Conservation (phyloP, 2,888 invertebrate genomes). For the Eledone cirrhosa region DNA sequence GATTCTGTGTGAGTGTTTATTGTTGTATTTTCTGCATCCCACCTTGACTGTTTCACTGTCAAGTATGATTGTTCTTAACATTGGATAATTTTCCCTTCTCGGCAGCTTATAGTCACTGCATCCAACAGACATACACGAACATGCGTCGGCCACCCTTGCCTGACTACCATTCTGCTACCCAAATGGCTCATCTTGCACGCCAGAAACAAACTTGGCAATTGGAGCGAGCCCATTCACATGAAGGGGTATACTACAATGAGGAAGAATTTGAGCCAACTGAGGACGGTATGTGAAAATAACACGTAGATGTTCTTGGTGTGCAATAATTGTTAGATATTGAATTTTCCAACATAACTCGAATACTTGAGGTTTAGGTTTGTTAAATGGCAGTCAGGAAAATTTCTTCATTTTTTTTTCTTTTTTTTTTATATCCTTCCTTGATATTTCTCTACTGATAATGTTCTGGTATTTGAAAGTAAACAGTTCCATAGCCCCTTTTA, state of each 20-base stretch:
- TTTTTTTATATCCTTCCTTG: not conserved
- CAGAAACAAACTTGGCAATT: slow-evolving; percentile 75
- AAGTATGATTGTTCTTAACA: slow-evolving; percentile 21
- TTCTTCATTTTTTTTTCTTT: not conserved
- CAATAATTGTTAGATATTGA: too few species aligned
- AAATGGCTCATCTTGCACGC: slow-evolving; percentile 76
- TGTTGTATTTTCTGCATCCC: not conserved
- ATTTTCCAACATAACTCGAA: too few species aligned
- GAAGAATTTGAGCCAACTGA: slow-evolving; percentile 29
- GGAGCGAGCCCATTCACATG: slow-evolving; percentile 85
- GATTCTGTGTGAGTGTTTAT: not conserved
- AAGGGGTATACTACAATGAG: slow-evolving; percentile 73
- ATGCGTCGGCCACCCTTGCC: slow-evolving; percentile 75
- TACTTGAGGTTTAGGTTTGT: not conserved
- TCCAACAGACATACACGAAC: slow-evolving; percentile 52
- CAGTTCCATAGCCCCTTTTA: too few species aligned
- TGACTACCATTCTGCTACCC: slow-evolving; percentile 85
- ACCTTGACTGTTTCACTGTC: not conserved
- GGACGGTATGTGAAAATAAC: slow-evolving; percentile 30
- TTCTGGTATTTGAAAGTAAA: not conserved
- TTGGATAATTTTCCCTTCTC: slow-evolving; percentile 34
- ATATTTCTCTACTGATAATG: not conserved
- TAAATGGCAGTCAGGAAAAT: not conserved
- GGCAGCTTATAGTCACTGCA: slow-evolving; percentile 55
- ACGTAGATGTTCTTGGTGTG: too few species aligned